Base-by-base conservation (phyloP, 1,140 invertebrate species). In the Drosophila fuyamai region DNA sequence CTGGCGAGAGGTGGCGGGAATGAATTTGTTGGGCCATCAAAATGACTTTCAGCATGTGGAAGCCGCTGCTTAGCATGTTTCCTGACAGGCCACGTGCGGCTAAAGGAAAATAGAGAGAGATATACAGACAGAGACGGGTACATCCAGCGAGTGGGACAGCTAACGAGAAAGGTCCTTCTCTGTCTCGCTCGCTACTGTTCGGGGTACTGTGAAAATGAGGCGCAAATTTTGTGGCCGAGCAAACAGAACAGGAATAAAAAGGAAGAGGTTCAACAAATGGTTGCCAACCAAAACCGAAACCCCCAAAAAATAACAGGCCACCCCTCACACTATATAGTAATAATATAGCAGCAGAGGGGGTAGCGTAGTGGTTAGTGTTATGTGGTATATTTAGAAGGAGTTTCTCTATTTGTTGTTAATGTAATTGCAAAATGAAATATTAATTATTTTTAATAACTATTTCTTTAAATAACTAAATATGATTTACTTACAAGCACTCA, bases 31-130 rank as follows among this genome's bases (percentile, higher is more conserved):
- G 59, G 71, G 57, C 67, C 77, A 80, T 54, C 80, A 67, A 76
- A 81, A 75, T 76, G 84, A 89, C 79, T 89, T 86, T 88, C 83
- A 88, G 83, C 83, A 80, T 88, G 83, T 88, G 83, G 83, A 83
- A 88, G 83, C 84, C 74, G 79, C 83, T 88, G 80, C 83, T 88
- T 88, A 88, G 67, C 80, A 79, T 80, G 84, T 74, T 88, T 88
- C 83, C 83, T 88, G 84, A 85, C 78, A 85, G 57, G 82, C 82
- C 83, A 86, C 84, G 84, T 86, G 82, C 83, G 79, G 76, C 62
- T 47, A 43, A 67, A 68, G 61, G 32, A 63, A 82, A 50, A 65
- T 59, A 82, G 46, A 70, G 75, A 70, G 70, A 75, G 36, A 55
- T 43, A 16, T 8, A 14, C 16, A 27, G 41, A 60, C 10, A 73